These are phyloP conservation scores for Sciurus carolinensis DNA, from an alignment of 2,797 vertebrate genomes.

Conservation along the genomic window DNA sequence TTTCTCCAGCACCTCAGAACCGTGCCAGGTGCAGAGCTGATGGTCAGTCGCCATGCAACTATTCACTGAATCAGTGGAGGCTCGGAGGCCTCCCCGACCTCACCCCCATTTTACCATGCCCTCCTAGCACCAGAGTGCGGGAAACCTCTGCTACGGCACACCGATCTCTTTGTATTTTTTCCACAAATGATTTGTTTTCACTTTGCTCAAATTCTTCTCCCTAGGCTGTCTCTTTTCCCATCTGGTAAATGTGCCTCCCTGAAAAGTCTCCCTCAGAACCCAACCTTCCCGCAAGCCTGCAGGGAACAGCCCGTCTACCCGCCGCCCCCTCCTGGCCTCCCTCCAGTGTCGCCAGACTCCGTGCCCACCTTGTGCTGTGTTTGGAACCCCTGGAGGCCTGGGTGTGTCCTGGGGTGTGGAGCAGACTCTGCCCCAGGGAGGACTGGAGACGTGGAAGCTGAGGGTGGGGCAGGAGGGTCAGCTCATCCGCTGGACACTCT, in stretches of 20 bases:
- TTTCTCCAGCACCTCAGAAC: background rate
- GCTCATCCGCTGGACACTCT: background rate
- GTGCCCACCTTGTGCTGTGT: background rate
- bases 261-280: background rate
- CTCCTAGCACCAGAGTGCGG: background rate
- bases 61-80: background rate
- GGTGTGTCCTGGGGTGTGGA: background rate
- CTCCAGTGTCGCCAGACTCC: rapidly evolving
- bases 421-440: background rate
- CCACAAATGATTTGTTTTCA: background rate
- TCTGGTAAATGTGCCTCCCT: background rate
- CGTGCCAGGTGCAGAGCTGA: background rate
- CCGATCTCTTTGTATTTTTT: constrained; percentile 35
- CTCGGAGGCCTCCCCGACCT: background rate
- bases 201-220: background rate
- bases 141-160: background rate
- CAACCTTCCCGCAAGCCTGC: background rate
- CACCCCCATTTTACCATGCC: background rate
- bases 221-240: constrained; percentile 75
- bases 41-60: background rate
- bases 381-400: background rate
- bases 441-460: background rate
- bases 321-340: rapidly evolving
- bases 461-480: too few species aligned
- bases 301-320: background rate